Evolutionary conservation across 2,113 vertebrate genomes (phyloP).

Genomic region (Podarcis muralis): DNA sequence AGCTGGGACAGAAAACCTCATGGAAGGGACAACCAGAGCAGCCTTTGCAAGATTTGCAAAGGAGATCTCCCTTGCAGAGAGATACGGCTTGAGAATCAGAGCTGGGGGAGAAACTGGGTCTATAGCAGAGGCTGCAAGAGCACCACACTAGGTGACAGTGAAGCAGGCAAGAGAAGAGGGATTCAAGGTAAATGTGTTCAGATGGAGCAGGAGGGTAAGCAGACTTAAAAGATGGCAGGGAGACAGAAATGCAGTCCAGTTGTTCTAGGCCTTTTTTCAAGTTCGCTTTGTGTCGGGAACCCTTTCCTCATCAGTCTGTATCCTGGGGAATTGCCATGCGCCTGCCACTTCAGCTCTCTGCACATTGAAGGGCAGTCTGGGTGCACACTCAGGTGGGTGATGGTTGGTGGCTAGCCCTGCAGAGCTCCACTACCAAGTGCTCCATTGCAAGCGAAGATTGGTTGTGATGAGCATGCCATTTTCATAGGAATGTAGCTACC

Average conservation of each 20-base stretch:
- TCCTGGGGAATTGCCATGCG: background rate
- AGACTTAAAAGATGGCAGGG: background rate
- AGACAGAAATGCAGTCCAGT: background rate
- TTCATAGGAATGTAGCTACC: background rate
- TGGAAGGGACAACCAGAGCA: background rate
- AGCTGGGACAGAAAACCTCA: background rate
- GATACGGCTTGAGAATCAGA: background rate
- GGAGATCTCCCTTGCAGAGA: background rate
- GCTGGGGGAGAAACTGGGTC: background rate
- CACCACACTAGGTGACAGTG: background rate
- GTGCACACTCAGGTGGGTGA: background rate
- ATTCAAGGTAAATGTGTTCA: background rate
- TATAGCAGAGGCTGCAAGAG: background rate
- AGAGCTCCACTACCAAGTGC: background rate
- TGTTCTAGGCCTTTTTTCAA: background rate
- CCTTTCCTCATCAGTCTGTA: background rate
- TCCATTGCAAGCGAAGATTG: background rate
- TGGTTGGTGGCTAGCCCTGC: background rate
- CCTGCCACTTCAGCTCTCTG: background rate
- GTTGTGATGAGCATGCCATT: background rate
- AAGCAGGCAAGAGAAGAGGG: background rate
- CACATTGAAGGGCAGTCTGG: background rate
- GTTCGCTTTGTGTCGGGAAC: background rate
- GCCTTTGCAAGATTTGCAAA: too few species aligned
- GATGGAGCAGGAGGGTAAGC: background rate